These are phyloP conservation scores for Sympetrum striolatum DNA, from an alignment of 2,888 invertebrate genomes.

Conservation along the genomic window DNA sequence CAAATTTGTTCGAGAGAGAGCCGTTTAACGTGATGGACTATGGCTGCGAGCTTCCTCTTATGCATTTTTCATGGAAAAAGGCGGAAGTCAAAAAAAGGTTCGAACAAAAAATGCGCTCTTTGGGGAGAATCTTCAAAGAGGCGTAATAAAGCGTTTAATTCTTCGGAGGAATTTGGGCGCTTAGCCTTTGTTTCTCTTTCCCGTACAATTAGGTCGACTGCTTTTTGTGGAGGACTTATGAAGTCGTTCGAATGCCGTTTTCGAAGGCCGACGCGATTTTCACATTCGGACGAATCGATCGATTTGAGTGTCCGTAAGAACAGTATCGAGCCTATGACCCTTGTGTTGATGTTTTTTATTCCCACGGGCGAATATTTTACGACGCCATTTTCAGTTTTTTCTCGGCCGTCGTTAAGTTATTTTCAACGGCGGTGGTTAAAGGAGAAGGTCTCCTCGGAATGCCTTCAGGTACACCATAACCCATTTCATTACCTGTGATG, in stretches of 20 bases:
- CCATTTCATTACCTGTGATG: not conserved
- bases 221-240: not conserved
- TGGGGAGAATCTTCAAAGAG: not conserved
- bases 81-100: not conserved
- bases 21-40: not conserved
- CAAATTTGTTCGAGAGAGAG: not conserved
- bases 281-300: not conserved
- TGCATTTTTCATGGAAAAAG: not conserved
- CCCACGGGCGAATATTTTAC: not conserved
- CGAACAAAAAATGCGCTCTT: not conserved
- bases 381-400: not conserved
- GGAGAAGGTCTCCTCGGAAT: not conserved
- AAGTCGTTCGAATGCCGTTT: not conserved
- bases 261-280: not conserved
- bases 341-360: not conserved
- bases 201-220: not conserved
- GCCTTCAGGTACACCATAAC: not conserved
- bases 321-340: not conserved
- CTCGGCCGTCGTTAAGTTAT: not conserved
- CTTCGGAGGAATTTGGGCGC: not conserved
- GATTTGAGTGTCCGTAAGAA: not conserved
- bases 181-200: not conserved
- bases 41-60: not conserved
- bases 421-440: not conserved
- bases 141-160: not conserved